Evolutionary conservation across 2,888 invertebrate genomes (phyloP).

Genomic region (Timandra comae): DNA sequence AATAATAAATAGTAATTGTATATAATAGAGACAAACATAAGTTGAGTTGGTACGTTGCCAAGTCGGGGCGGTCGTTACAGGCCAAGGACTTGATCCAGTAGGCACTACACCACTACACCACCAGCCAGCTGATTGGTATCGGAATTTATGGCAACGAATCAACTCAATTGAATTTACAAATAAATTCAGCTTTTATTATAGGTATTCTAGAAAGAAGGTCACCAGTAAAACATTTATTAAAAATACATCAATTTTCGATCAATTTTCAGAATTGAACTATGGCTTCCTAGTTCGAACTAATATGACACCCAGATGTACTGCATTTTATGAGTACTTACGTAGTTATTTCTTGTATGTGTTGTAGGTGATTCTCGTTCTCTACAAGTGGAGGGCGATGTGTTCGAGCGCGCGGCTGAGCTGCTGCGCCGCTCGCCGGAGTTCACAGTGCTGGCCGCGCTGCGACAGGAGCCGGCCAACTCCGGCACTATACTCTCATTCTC

Average conservation of each 20-base stretch:
- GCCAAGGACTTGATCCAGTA: conserved; percentile 38
- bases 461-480: conserved; percentile 88
- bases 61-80: conserved; percentile 27
- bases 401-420: conserved; percentile 81
- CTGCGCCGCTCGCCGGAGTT: conserved; percentile 85
- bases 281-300: too few species aligned
- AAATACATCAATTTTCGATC: too few species aligned
- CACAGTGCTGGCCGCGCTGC: conserved; percentile 85
- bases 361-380: conserved; percentile 85
- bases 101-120: conserved; percentile 13
- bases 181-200: too few species aligned
- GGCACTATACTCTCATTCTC: conserved; percentile 90
- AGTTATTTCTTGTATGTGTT: too few species aligned
- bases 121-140: conserved; percentile 36
- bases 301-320: too few species aligned
- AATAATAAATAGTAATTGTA: conserved; percentile 18
- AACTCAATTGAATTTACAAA: conserved; percentile 18
- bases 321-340: too few species aligned
- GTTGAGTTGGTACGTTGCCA: conserved; percentile 47
- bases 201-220: too few species aligned
- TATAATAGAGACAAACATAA: conserved; percentile 26
- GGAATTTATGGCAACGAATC: conserved; percentile 39
- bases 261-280: too few species aligned
- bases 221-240: too few species aligned
- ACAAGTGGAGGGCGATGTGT: conserved; percentile 81